Conservation (phyloP, 2,888 invertebrate species). For the Gisinianus flammeolus region DNA sequence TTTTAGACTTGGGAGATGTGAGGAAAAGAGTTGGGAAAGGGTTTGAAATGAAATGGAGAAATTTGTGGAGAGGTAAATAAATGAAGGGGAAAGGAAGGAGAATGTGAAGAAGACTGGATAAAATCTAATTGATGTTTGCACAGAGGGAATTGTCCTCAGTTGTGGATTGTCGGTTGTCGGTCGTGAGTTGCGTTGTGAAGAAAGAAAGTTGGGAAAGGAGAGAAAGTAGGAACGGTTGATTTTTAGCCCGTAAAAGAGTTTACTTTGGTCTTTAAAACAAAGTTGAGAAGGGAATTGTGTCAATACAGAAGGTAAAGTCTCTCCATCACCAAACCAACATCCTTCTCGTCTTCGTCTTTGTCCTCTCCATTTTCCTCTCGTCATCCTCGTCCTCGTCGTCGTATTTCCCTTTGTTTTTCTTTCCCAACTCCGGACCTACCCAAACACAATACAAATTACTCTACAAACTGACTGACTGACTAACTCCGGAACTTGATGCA, state of each 20-base stretch:
- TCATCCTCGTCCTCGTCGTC: no score
- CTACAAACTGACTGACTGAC: no score
- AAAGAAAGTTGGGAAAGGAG: background rate
- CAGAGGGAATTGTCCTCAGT: no score
- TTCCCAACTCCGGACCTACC: background rate
- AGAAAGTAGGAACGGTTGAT: background rate
- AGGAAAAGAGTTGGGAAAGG: background rate
- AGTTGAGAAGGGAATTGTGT: no score
- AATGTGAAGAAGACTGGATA: background rate
- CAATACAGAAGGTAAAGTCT: no score
- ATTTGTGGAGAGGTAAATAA: background rate
- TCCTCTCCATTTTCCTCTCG: no score
- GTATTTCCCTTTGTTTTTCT: background rate
- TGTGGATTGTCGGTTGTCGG: no score
- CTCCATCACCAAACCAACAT: background rate
- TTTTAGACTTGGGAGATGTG: no score
- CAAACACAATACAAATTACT: no score
- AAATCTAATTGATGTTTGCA: background rate
- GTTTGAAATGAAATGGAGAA: background rate
- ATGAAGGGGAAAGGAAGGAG: background rate
- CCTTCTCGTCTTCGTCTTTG: background rate
- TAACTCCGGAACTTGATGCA: no score
- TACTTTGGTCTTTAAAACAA: conserved; percentile 8
- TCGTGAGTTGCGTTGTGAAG: background rate
- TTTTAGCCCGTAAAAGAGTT: no score